phyloP scores from a whole-genome alignment of 2,113 vertebrate genomes.

The Poecilia latipinna region DNA sequence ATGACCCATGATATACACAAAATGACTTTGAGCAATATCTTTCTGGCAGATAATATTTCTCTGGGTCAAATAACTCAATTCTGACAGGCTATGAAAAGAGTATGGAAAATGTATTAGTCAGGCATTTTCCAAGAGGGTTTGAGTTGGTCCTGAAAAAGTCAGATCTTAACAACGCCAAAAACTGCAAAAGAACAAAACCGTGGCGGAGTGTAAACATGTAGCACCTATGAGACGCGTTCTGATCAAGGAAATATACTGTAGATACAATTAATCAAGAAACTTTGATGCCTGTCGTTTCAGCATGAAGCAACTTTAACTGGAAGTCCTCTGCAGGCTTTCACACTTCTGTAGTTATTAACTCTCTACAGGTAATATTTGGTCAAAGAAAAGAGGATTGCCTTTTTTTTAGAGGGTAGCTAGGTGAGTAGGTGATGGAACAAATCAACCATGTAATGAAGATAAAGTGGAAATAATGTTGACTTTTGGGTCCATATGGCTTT shows the following conservation, averaged over 20 bases:
- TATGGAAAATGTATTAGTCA: neutral
- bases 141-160: neutral
- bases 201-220: neutral
- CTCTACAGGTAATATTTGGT: neutral
- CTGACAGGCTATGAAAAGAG: neutral
- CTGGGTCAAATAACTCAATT: neutral
- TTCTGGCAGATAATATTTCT: neutral
- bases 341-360: conserved; percentile 10
- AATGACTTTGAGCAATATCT: neutral
- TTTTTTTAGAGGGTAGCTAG: neutral
- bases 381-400: neutral
- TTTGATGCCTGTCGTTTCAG: conserved; percentile 23
- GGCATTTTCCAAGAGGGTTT: neutral
- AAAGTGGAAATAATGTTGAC: neutral
- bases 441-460: neutral
- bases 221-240: conserved; percentile 11
- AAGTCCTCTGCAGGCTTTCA: conserved; percentile 1
- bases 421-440: neutral
- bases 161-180: neutral
- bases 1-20: neutral
- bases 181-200: neutral
- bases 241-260: conserved; percentile 14
- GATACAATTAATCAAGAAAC: conserved; percentile 33
- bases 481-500: neutral
- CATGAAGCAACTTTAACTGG: conserved; percentile 15